Evolutionary conservation across 2,888 invertebrate genomes (phyloP).

Genomic region (Elmis aenea): DNA sequence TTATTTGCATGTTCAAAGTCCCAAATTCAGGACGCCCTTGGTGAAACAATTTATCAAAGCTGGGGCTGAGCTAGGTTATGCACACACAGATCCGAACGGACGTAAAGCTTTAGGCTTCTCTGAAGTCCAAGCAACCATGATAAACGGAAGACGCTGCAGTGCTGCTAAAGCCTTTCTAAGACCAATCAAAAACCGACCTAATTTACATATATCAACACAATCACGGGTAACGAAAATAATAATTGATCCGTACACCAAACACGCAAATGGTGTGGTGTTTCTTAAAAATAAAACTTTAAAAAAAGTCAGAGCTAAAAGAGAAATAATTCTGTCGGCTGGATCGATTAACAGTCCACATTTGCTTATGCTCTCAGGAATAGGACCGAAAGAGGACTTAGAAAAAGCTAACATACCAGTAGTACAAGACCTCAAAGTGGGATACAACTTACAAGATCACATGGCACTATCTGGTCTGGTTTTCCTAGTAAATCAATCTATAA

Average conservation of each 20-base stretch:
- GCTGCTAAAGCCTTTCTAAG: slow-evolving; percentile 73
- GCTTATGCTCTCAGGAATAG: slow-evolving; percentile 79
- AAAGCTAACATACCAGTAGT: slow-evolving; percentile 58
- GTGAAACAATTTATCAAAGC: slow-evolving; percentile 62
- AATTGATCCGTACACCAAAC: slow-evolving; percentile 57
- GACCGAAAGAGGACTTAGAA: slow-evolving; percentile 59
- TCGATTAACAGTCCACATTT: slow-evolving; percentile 81
- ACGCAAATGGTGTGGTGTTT: slow-evolving; percentile 65
- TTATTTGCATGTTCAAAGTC: slow-evolving; percentile 62
- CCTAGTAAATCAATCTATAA: slow-evolving; percentile 63
- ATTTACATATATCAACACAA: slow-evolving; percentile 65
- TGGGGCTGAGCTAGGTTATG: slow-evolving; percentile 64
- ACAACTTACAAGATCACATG: slow-evolving; percentile 77
- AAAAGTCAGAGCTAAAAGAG: slow-evolving; percentile 58
- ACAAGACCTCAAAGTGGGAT: slow-evolving; percentile 69
- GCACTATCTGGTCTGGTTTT: slow-evolving; percentile 69
- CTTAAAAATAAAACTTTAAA: slow-evolving; percentile 55
- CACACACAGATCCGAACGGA: slow-evolving; percentile 68
- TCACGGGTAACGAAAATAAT: slow-evolving; percentile 65
- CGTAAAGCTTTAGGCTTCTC: slow-evolving; percentile 61
- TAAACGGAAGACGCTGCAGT: slow-evolving; percentile 70
- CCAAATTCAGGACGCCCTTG: slow-evolving; percentile 60
- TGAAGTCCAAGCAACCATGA: slow-evolving; percentile 65
- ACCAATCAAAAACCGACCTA: slow-evolving; percentile 58
- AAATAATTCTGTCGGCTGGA: slow-evolving; percentile 76